Evolutionary conservation across 2,888 invertebrate genomes (phyloP).

Genomic region (Biston betularia): DNA sequence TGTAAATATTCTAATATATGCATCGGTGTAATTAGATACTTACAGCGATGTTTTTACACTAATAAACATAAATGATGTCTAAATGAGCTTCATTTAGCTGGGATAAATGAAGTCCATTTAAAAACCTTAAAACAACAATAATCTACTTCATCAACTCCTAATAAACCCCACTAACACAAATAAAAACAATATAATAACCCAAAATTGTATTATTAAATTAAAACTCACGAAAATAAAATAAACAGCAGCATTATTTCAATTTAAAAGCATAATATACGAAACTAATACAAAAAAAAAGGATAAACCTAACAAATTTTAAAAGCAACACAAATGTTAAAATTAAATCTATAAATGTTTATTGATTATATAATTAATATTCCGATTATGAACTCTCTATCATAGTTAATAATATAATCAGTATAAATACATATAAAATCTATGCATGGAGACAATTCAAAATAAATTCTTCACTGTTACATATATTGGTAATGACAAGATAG

Average conservation of each 20-base stretch:
- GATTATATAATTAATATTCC: background rate
- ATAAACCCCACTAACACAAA: constrained; percentile 10
- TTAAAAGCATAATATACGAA: background rate
- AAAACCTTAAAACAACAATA: constrained; percentile 44
- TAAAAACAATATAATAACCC: background rate
- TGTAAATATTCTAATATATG: constrained; percentile 61
- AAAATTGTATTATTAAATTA: background rate
- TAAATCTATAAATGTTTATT: background rate
- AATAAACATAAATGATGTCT: constrained; percentile 47
- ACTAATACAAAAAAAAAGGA: background rate
- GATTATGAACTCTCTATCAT: background rate
- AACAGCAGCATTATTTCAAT: background rate
- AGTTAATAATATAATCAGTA: constrained; percentile 10
- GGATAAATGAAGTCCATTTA: constrained; percentile 77
- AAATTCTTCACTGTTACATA: constrained; percentile 12
- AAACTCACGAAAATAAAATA: background rate
- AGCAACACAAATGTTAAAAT: background rate
- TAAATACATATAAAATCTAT: constrained; percentile 22
- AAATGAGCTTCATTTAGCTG: constrained; percentile 80
- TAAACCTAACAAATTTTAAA: background rate
- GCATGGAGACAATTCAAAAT: constrained; percentile 11
- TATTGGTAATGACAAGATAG: background rate
- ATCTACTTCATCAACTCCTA: too few relatives aligned
- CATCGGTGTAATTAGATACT: constrained; percentile 45
- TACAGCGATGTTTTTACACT: constrained; percentile 41